These are phyloP conservation scores for Noctua comes DNA, from an alignment of 2,888 invertebrate species.

Conservation along the genomic window DNA sequence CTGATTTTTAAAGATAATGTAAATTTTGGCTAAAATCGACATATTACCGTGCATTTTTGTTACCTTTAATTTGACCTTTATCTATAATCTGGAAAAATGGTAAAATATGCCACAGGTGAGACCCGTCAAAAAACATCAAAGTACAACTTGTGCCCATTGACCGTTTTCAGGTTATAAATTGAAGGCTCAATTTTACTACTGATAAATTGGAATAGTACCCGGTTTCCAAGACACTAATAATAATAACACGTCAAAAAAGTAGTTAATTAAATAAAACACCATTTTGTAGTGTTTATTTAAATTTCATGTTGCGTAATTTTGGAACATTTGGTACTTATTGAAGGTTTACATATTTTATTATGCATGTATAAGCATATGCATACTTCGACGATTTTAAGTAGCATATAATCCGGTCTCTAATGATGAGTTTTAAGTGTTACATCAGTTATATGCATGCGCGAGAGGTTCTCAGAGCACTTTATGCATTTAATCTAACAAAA, in stretches of 20 bases:
- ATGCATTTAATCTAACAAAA: slow-evolving; percentile 53
- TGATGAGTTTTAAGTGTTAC: slow-evolving; percentile 27
- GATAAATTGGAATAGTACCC: background rate
- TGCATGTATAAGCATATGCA: too few species aligned
- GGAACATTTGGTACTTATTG: background rate
- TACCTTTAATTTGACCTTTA: background rate
- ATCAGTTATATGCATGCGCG: too few species aligned
- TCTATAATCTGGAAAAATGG: background rate
- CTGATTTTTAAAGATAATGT: background rate
- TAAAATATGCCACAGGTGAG: background rate
- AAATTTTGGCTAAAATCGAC: background rate
- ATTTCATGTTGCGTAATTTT: background rate
- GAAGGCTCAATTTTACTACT: background rate
- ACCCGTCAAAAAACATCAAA: background rate
- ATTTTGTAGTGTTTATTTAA: background rate
- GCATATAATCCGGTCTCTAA: background rate
- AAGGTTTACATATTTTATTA: background rate
- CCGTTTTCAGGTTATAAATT: background rate
- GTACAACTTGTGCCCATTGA: background rate
- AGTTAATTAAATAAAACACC: background rate
- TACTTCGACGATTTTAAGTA: background rate
- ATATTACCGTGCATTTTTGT: background rate
- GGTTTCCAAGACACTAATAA: background rate
- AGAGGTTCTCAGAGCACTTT: slow-evolving; percentile 22
- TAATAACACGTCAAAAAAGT: background rate